These are phyloP conservation scores for Amphipoea lucens DNA, from an alignment of 2,888 invertebrate genomes.

Conservation along the genomic window DNA sequence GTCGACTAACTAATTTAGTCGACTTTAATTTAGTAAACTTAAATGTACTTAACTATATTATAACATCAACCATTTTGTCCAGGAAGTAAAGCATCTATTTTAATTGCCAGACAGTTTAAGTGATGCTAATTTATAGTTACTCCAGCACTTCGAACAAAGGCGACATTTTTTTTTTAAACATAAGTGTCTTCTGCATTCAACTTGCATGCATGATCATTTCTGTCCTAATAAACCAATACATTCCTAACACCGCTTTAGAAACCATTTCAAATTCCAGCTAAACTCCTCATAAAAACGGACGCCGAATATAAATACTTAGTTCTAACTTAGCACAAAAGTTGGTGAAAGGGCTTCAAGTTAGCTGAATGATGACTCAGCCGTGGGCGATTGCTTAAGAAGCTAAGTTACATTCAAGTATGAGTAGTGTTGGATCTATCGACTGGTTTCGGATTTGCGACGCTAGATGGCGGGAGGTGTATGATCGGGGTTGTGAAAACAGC, in stretches of 20 bases:
- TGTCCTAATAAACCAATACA: background rate
- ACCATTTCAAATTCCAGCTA: conserved; percentile 28
- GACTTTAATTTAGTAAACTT: too few species aligned
- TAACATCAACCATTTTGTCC: background rate
- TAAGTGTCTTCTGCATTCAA: background rate
- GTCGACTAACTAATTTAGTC: too few species aligned
- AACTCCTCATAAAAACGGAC: conserved; percentile 31
- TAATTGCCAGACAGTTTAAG: conserved; percentile 8
- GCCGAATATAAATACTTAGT: conserved; percentile 46
- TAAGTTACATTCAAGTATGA: conserved; percentile 43
- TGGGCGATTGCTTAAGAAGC: conserved; percentile 63
- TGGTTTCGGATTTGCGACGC: conserved; percentile 21
- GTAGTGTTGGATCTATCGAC: conserved; percentile 33
- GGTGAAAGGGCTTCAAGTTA: conserved; percentile 61
- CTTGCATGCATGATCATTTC: background rate
- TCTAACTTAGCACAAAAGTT: conserved; percentile 53
- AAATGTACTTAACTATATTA: too few species aligned
- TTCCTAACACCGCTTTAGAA: background rate
- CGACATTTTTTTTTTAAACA: background rate
- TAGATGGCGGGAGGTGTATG: conserved; percentile 49
- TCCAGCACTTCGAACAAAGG: background rate
- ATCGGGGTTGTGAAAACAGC: background rate
- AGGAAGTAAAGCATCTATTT: background rate
- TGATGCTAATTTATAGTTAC: background rate
- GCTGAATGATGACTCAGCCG: conserved; percentile 61